phyloP scores from a whole-genome alignment of 2,888 invertebrate species.

The Acanthosepion pharaonis region DNA sequence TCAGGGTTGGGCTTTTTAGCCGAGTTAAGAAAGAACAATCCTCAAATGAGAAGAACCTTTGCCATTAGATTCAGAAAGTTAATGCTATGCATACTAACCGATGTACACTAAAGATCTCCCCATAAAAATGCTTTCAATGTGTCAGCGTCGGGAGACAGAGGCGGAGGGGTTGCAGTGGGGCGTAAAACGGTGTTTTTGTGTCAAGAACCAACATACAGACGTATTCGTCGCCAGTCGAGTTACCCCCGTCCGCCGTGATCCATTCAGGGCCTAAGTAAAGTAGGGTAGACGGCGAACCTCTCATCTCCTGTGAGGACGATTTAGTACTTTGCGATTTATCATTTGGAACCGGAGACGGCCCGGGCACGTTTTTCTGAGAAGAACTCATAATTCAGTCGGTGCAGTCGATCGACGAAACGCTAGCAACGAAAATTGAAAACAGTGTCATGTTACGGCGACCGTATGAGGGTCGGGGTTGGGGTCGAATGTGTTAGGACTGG shows the following conservation, averaged over 20 bases:
- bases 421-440: slow-evolving; percentile 33
- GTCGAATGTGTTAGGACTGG: background rate
- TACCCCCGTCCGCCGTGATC: background rate
- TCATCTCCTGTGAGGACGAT: slow-evolving; percentile 17
- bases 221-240: slow-evolving; percentile 33
- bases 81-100: background rate
- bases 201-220: background rate
- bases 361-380: background rate
- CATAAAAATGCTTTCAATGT: background rate
- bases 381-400: background rate
- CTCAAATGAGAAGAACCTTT: background rate
- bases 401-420: slow-evolving; percentile 14
- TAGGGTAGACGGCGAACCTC: background rate
- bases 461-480: background rate
- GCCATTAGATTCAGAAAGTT: background rate
- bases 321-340: slow-evolving; percentile 1
- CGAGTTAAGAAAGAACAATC: background rate
- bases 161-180: background rate
- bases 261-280: background rate
- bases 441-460: slow-evolving; percentile 4
- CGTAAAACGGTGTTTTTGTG: background rate
- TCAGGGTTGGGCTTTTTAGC: too few species aligned
- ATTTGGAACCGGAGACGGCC: background rate
- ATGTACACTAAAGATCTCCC: background rate
- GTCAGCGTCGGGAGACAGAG: background rate